These are phyloP conservation scores for Alitta virens DNA, from an alignment of 2,888 invertebrate species.

Conservation along the genomic window DNA sequence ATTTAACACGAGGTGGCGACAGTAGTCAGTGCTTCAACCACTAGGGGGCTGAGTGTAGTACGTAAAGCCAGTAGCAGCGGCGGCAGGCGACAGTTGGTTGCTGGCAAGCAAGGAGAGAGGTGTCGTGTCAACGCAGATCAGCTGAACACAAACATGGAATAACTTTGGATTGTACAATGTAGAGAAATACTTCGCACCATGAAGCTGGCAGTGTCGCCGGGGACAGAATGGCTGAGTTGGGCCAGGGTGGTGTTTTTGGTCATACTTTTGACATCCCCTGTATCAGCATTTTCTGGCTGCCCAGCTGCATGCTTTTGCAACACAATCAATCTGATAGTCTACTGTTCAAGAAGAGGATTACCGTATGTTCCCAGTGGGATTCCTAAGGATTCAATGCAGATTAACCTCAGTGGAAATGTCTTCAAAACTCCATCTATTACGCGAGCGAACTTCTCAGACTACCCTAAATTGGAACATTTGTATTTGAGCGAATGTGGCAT, in stretches of 20 bases:
- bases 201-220: too few relatives aligned
- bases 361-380: conserved; percentile 48
- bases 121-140: too few relatives aligned
- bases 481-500: conserved; percentile 52
- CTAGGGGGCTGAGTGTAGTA: too few relatives aligned
- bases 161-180: too few relatives aligned
- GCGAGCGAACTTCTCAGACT: conserved; percentile 46
- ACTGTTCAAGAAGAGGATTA: conserved; percentile 47
- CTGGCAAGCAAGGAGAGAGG: too few relatives aligned
- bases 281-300: conserved; percentile 28
- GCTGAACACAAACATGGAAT: too few relatives aligned
- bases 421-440: conserved; percentile 42
- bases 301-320: conserved; percentile 53
- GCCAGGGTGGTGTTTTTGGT: neutral
- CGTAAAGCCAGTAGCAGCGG: too few relatives aligned
- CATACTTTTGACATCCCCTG: neutral
- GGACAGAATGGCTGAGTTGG: too few relatives aligned
- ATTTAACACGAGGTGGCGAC: too few relatives aligned
- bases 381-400: conserved; percentile 43
- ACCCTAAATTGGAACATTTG: conserved; percentile 44
- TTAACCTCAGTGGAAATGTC: conserved; percentile 50
- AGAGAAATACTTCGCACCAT: too few relatives aligned
- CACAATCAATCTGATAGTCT: conserved; percentile 44
- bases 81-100: too few relatives aligned
- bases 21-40: too few relatives aligned